Evolutionary conservation across 2,797 vertebrate species (phyloP).

Genomic region (Etheostoma nigrum): DNA sequence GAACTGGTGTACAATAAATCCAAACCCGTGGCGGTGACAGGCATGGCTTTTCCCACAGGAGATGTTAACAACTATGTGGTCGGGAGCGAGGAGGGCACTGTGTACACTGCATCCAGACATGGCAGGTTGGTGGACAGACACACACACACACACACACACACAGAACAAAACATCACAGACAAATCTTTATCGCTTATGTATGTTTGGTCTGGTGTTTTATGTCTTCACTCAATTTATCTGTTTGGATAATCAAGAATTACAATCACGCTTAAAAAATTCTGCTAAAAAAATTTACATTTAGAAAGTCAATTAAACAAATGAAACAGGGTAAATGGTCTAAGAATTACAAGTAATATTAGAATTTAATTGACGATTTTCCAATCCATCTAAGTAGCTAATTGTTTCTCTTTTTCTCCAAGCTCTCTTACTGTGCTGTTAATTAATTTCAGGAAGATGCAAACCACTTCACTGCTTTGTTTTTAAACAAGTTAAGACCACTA

Average conservation of each 20-base stretch:
- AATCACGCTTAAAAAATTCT: not conserved
- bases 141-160: slow-evolving; percentile 13
- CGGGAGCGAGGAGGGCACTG: slow-evolving; percentile 96
- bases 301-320: not conserved
- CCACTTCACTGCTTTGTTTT: not conserved
- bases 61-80: slow-evolving; percentile 99
- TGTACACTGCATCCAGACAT: slow-evolving; percentile 98
- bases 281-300: not conserved
- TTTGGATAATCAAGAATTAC: not conserved
- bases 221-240: not conserved
- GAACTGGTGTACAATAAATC: slow-evolving; percentile 98
- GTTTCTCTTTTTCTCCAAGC: slow-evolving; percentile 10
- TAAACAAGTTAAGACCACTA: not conserved
- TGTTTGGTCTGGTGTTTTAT: not conserved
- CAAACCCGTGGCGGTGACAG: slow-evolving; percentile 96
- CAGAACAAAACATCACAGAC: not conserved
- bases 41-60: slow-evolving; percentile 97
- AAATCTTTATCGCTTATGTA: not conserved
- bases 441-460: not conserved
- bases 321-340: not conserved
- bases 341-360: not conserved
- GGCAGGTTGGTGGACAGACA: slow-evolving; percentile 89
- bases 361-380: not conserved
- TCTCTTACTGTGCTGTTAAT: not conserved
- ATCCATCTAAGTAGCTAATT: slow-evolving; percentile 19